Base-by-base conservation (phyloP, 2,888 invertebrate species). In the Cosmia pyralina region DNA sequence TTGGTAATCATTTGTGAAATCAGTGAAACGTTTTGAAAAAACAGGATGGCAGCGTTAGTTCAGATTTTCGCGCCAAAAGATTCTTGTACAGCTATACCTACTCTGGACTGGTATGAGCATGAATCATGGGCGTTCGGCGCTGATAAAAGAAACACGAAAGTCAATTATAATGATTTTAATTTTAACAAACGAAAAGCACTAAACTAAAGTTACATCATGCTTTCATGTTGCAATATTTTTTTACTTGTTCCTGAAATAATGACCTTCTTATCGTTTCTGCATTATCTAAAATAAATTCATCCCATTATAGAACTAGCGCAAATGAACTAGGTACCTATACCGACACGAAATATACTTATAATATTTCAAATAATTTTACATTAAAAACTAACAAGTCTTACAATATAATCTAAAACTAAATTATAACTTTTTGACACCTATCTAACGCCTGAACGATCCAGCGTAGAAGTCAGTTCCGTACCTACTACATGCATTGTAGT, bases 171-270 rank as follows among this genome's bases (percentile, higher is more conserved):
- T 85, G 83, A 85, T 85, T 87, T 86, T 87, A 85, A 81, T 87
- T 84, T 74, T 82, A 87, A 87, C 85, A 87, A 87, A 87, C 85
- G 62, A 87, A 87, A 86, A 84, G 81, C 86, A 81, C 75, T 77
- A 74, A 76, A 80, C 81, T 82, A 82, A 76, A 67, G 73, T 75
- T 82, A 82, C 79, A 82, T 74, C 74, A 76, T 77, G 74, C 75
- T 68, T 70, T 79, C 63, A 65, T 72, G 74, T 69, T 78, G 74
- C 58, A 69, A 64, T 71, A 38, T 38, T 50, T 64, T 73, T 73
- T 73, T 60, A 84, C 74, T 71, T 69, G 50, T 71, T 72, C 28
- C 48, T 70, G 73, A 73, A 74, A 72, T 78, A 68, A 71, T 69
- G 13, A 34, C 52, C n/a, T n/a, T 50, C 76, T 44, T 72, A 73